Percentiles rank a stretch among this genome's conserved stretches.
phyloP scores from a whole-genome alignment of 2,888 invertebrate species.

The Oxyteleia sp. region DNA sequence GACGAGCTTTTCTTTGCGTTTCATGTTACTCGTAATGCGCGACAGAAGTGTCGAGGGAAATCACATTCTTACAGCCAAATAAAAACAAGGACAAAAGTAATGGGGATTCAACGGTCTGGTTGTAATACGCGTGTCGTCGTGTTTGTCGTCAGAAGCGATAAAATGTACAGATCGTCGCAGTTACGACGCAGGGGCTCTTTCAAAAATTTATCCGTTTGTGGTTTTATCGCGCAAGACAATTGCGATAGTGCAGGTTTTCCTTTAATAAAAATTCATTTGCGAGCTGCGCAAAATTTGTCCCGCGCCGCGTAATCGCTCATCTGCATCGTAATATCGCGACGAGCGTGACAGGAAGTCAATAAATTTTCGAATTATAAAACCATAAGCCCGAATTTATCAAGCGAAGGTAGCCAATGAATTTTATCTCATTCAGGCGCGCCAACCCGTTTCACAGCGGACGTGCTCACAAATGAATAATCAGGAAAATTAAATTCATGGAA shows the following conservation, averaged over 20 bases:
- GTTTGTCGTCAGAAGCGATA: conserved; percentile 59
- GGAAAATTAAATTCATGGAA: conserved; percentile 66
- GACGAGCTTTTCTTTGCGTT: conserved; percentile 50
- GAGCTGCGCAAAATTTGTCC: conserved; percentile 39
- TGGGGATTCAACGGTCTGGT: conserved; percentile 61
- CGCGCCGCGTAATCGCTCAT: conserved; percentile 42
- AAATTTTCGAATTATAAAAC: conserved; percentile 67
- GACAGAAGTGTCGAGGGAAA: conserved; percentile 65
- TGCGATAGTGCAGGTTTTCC: conserved; percentile 23
- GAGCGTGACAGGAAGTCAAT: conserved; percentile 64
- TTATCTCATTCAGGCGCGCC: conserved; percentile 50
- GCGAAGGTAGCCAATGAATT: conserved; percentile 59
- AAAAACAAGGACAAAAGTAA: conserved; percentile 67
- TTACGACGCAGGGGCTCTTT: conserved; percentile 46
- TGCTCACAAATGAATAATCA: conserved; percentile 67
- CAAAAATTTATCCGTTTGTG: conserved; percentile 56
- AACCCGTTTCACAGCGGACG: conserved; percentile 43
- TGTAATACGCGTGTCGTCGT: conserved; percentile 60
- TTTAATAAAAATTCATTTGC: conserved; percentile 42
- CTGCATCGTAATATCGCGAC: conserved; percentile 56
- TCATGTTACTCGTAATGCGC: conserved; percentile 57
- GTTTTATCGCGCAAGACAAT: conserved; percentile 59
- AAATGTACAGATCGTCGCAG: conserved; percentile 60
- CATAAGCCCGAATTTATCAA: conserved; percentile 64
- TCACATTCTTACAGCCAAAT: conserved; percentile 70